Percentiles rank a stretch among this genome's conserved stretches.
These are phyloP conservation scores for Peucedramus taeniatus DNA, from an alignment of 2,113 vertebrate species.

Conservation along the genomic window DNA sequence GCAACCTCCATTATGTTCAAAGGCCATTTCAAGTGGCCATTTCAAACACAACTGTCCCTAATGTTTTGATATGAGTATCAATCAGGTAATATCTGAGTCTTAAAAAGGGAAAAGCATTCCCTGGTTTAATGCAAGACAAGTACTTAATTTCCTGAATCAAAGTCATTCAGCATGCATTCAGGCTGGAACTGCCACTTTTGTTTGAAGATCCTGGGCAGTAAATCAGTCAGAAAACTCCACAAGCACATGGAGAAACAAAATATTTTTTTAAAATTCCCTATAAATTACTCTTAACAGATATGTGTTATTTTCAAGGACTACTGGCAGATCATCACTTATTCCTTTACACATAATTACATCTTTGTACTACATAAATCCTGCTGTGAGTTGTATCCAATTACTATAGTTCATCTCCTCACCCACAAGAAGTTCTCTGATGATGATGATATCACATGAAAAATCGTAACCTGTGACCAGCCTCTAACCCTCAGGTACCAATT, in stretches of 20 bases:
- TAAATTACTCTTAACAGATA: neutral
- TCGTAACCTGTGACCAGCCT: neutral
- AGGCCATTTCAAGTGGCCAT: neutral
- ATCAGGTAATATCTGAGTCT: neutral
- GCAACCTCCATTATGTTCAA: neutral
- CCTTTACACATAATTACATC: neutral
- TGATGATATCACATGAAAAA: neutral
- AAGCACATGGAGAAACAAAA: neutral
- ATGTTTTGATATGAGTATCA: neutral
- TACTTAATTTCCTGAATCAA: neutral
- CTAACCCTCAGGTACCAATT: neutral
- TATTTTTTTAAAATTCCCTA: neutral
- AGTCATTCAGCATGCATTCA: neutral
- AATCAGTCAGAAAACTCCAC: neutral
- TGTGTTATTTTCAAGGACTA: neutral
- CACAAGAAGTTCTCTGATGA: neutral
- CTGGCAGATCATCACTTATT: neutral
- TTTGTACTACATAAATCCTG: neutral
- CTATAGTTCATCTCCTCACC: neutral
- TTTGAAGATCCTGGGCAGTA: neutral
- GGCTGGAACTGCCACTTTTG: neutral
- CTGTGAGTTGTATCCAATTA: neutral
- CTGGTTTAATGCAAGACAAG: neutral
- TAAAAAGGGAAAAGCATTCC: neutral
- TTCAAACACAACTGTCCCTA: neutral